These are phyloP conservation scores for Passer domesticus DNA, from an alignment of 2,113 vertebrate species.

Conservation along the genomic window DNA sequence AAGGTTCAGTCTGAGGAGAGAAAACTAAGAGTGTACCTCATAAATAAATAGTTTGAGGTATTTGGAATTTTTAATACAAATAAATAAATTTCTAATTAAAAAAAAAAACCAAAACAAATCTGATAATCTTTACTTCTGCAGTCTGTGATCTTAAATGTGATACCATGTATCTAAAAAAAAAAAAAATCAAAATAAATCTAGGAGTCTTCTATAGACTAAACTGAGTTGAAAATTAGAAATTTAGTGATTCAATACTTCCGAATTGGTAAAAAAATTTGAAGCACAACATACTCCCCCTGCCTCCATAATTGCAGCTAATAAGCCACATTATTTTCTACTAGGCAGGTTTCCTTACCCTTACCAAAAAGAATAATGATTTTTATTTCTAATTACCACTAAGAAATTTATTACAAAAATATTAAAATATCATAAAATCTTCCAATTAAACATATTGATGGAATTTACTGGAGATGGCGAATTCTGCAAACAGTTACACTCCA, in stretches of 20 bases:
- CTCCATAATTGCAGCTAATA: not conserved
- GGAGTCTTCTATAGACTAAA: not conserved
- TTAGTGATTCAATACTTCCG: not conserved
- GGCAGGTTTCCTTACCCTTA: not conserved
- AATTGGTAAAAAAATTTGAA: not conserved
- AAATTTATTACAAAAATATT: not conserved
- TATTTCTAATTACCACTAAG: not conserved
- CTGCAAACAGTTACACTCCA: not conserved
- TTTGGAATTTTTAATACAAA: not conserved
- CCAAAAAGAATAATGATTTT: not conserved
- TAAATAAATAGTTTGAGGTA: not conserved
- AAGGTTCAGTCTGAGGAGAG: not conserved
- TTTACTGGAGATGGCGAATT: not conserved
- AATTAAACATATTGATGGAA: not conserved
- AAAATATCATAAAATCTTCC: not conserved
- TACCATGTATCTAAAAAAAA: not conserved
- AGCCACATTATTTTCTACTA: not conserved
- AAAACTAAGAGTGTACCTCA: not conserved
- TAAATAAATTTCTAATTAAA: not conserved
- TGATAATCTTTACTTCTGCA: not conserved
- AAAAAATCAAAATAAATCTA: not conserved
- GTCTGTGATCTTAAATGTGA: not conserved
- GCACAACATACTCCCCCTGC: rapidly evolving
- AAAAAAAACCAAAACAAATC: not conserved
- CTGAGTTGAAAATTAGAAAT: not conserved